Percentiles rank a stretch among this genome's conserved stretches.
phyloP scores from a whole-genome alignment of 2,113 vertebrate genomes.

The Azemiops feae region DNA sequence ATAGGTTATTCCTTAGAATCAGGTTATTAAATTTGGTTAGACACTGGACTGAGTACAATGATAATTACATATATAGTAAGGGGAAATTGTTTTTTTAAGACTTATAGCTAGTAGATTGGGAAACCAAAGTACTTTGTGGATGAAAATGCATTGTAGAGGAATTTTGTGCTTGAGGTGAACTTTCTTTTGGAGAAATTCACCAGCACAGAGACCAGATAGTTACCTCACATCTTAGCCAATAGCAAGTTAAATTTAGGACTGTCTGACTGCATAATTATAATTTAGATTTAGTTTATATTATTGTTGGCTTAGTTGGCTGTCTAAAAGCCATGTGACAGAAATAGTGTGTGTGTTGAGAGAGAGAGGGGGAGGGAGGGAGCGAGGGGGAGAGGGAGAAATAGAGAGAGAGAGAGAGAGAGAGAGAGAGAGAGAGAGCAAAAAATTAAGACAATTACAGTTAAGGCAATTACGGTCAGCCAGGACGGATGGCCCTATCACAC shows the following conservation, averaged over 20 bases:
- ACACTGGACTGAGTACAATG: background rate
- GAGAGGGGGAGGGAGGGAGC: background rate
- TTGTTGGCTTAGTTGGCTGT: slow-evolving; percentile 35
- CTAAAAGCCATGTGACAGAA: slow-evolving; percentile 14
- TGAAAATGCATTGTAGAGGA: background rate
- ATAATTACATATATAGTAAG: background rate
- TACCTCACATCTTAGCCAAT: background rate
- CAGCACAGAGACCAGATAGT: background rate
- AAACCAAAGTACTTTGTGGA: background rate
- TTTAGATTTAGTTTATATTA: slow-evolving; percentile 18
- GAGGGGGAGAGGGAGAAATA: no score
- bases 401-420: background rate
- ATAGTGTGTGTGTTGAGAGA: background rate
- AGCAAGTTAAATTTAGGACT: background rate
- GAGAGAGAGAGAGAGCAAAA: background rate
- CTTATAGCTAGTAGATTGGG: background rate
- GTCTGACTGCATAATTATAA: slow-evolving; percentile 3
- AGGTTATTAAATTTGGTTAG: background rate
- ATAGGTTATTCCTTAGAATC: background rate
- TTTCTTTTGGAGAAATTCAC: background rate
- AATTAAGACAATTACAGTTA: no score
- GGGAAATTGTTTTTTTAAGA: background rate
- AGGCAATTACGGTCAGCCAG: no score
- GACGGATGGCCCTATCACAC: no score
- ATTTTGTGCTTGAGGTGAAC: background rate